These are phyloP conservation scores for Drosophila aldrichi DNA, from an alignment of 2,888 invertebrate species.

Conservation along the genomic window DNA sequence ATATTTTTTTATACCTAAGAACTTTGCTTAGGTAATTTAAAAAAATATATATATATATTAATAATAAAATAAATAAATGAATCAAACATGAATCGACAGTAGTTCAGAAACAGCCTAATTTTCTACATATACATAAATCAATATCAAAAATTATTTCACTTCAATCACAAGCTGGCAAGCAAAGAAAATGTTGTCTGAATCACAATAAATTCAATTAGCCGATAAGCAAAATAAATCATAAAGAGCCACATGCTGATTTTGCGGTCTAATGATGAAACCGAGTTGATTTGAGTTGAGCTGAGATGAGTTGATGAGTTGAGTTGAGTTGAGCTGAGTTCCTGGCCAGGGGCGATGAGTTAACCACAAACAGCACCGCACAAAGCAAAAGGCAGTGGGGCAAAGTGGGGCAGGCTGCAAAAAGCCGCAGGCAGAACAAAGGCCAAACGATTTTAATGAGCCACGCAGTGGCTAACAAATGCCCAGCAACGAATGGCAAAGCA, in stretches of 20 bases:
- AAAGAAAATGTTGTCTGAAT: conserved; percentile 20
- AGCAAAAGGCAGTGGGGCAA: conserved; percentile 27
- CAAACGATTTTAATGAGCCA: conserved; percentile 64
- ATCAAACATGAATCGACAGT: too few species aligned
- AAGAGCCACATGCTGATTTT: conserved; percentile 38
- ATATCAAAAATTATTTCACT: not conserved
- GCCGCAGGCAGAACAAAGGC: conserved; percentile 53
- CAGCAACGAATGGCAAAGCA: conserved; percentile 7
- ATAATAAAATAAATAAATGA: too few species aligned
- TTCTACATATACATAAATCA: not conserved
- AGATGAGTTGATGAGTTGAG: not conserved
- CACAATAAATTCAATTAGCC: conserved; percentile 50
- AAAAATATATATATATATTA: too few species aligned
- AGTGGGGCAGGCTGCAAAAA: conserved; percentile 27
- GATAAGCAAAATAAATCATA: conserved; percentile 51
- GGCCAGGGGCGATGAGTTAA: conserved; percentile 51
- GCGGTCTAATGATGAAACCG: conserved; percentile 42
- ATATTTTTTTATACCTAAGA: too few species aligned
- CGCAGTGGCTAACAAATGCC: conserved; percentile 34
- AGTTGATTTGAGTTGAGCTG: conserved; percentile 15
- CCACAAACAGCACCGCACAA: conserved; percentile 55
- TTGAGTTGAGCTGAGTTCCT: conserved; percentile 32
- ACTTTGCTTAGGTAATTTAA: too few species aligned
- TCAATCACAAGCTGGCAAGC: conserved; percentile 2
- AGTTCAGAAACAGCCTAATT: too few species aligned